A percentile compares a stretch with the other conserved stretches of the same genome.
phyloP scores from a whole-genome alignment of 2,888 invertebrate species.

The Stenchaetothrips biformis region DNA sequence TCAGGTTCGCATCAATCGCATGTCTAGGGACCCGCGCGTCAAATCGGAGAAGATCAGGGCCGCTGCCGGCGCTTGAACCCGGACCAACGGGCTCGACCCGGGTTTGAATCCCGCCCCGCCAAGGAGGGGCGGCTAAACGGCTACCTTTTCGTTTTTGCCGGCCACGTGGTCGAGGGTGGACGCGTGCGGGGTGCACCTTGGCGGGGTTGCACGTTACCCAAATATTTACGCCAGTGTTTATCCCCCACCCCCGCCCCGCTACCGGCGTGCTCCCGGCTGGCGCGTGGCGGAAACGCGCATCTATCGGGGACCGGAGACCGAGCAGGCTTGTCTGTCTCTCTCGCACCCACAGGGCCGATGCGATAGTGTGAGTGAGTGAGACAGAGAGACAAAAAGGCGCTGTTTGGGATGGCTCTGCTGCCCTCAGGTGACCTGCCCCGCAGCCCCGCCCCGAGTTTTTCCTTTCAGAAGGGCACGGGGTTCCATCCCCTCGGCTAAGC shows the following conservation, averaged over 20 bases:
- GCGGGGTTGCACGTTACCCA: not conserved
- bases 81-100: too few species aligned
- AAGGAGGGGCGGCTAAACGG: too few species aligned
- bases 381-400: too few species aligned
- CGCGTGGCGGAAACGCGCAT: slow-evolving; percentile 5
- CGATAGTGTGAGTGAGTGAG: too few species aligned
- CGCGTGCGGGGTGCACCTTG: not conserved
- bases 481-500: too few species aligned
- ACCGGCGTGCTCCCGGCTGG: not conserved
- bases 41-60: not conserved
- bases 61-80: not conserved
- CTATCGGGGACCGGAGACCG: not conserved
- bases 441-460: not conserved
- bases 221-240: not conserved
- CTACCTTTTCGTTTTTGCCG: too few species aligned
- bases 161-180: not conserved
- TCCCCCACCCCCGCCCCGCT: not conserved
- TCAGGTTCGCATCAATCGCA: too few species aligned
- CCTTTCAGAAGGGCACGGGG: not conserved
- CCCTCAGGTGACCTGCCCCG: not conserved
- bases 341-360: not conserved
- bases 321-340: too few species aligned
- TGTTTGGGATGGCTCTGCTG: too few species aligned
- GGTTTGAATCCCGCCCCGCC: too few species aligned
- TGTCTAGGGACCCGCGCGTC: not conserved